Evolutionary conservation across 2,113 vertebrate species (phyloP), one percentile per base, ranked within the genome.

Genomic region (Gobius niger): DNA sequence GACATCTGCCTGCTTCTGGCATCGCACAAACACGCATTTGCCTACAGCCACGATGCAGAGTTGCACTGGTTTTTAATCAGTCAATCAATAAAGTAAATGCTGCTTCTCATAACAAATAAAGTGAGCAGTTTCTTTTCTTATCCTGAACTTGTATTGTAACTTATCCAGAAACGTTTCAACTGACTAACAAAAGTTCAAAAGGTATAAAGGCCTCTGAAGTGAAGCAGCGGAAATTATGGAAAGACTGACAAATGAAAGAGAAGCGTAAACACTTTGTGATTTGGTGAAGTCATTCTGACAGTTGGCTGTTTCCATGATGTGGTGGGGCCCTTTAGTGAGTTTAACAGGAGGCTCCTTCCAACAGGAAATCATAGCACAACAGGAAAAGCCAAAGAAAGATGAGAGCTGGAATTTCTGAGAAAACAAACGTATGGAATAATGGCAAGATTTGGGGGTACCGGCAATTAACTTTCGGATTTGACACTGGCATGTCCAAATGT

Each of bases 261-360:
- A 90, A 80, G 83, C 80, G 83, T 82, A 82, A 89, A 87, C 83
- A 80, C 80, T 87, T 76, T 82, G 84, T 67, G 77, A 86, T 79
- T 74, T 63, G 80, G 85, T 89, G 84, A 88, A 85, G 80, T 90
- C 76, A 85, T 79, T 41, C 76, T 73, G 78, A 88, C 84, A 83
- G 76, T 72, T 82, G 59, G 75, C 67, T 46, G 67, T 91, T 90
- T 86, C 84, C 83, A 86, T 88, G 82, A 85, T 83, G 82, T 72
- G 68, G 72, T 77, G 47, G 50, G 71, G 68, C 62, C 50, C 62
- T 78, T 76, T 75, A 51, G 78, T 49, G 67, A 11, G 54, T 66
- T 78, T 68, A 56, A 71, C 69, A 62, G 56, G 53, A 78, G 68
- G 69, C 81, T 81, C 65, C 70, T 77, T 68, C 67, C 76, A 82